Base-by-base conservation (phyloP, 2,888 invertebrate species). In the Meandrusa payeni region DNA sequence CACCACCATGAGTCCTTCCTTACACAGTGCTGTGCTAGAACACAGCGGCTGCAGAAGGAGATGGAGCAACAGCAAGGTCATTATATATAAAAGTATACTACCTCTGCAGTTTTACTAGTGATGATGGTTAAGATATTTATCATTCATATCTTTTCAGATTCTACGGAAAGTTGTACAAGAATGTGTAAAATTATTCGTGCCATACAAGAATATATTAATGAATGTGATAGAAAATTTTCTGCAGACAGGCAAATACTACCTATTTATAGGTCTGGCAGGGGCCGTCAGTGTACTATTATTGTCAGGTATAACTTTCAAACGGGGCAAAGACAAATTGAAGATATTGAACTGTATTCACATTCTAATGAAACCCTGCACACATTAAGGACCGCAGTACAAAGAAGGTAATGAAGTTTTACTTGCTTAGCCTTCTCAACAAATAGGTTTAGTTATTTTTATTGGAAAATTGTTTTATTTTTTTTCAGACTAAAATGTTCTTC, bases 101-200 rank as follows among this genome's bases (percentile, higher is more conserved):
- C n/a, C n/a, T n/a, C n/a, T n/a, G n/a, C n/a, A n/a, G n/a, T n/a
- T n/a, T n/a, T n/a, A n/a, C n/a, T n/a, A n/a, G n/a, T n/a, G n/a
- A n/a, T n/a, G n/a, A n/a, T n/a, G n/a, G n/a, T n/a, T n/a, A n/a
- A n/a, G n/a, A n/a, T n/a, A n/a, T n/a, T n/a, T n/a, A n/a, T n/a
- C n/a, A n/a, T n/a, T n/a, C n/a, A n/a, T n/a, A 17, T 24, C 36
- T 23, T 72, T 71, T 42, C 64, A 88, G 88, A 85, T 64, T 69
- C 72, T 40, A 65, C 73, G 4, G 80, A 81, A 56, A 73, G 64
- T 57, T 88, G 87, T 69, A 81, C 82, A 50, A 78, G 95, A 77
- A 96, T 98, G 94, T 96, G 96, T 76, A 92, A 98, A 55, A 95
- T 98, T 41, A 91, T 98, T 78, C 95, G 96, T 81, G 97, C 98